phyloP scores from a whole-genome alignment of 2,797 vertebrate genomes.

The Danionella dracula region DNA sequence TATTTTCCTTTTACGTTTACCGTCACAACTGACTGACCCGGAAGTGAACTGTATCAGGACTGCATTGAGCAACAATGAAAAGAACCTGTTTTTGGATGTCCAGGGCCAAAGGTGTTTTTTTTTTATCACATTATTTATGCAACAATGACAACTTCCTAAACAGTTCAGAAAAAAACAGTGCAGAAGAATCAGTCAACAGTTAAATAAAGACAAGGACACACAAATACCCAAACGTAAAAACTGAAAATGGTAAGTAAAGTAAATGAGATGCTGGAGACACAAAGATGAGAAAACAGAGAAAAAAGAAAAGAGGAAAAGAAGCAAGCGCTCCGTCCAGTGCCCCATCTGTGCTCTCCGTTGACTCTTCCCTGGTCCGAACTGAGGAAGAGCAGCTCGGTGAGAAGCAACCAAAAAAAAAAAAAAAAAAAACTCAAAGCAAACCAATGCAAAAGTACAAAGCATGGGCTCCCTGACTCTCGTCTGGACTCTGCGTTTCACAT shows the following conservation, averaged over 20 bases:
- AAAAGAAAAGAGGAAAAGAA: slow-evolving; percentile 33
- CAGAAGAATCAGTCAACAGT: slow-evolving; percentile 62
- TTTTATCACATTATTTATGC: no score
- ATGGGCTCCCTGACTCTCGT: neutral
- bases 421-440: slow-evolving; percentile 43
- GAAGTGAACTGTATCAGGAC: no score
- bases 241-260: slow-evolving; percentile 19
- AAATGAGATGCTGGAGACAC: slow-evolving; percentile 53
- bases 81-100: no score
- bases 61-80: no score
- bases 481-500: no score
- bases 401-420: slow-evolving; percentile 39
- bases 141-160: no score
- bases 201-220: slow-evolving; percentile 43
- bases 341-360: slow-evolving; percentile 59
- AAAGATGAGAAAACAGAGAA: slow-evolving; percentile 46
- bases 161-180: no score
- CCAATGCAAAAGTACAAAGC: slow-evolving; percentile 35
- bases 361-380: slow-evolving; percentile 10
- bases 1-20: no score
- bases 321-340: slow-evolving; percentile 77
- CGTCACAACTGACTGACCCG: no score
- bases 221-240: slow-evolving; percentile 34
- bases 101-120: no score
- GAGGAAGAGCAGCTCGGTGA: slow-evolving; percentile 21